Evolutionary conservation across 2,113 vertebrate genomes (phyloP).

Genomic region (Solea solea): DNA sequence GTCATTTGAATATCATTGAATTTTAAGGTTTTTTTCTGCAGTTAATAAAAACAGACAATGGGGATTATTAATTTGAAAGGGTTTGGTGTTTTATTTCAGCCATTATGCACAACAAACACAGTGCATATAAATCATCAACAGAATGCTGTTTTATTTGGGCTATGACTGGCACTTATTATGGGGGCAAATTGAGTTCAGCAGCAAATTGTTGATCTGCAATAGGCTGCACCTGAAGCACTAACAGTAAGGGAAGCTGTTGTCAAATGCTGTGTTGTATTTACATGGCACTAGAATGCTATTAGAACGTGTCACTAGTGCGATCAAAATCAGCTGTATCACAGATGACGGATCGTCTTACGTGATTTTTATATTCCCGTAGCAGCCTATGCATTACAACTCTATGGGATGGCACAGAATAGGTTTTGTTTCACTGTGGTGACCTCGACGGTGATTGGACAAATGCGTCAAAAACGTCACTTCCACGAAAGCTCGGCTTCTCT

Average conservation of each 20-base stretch:
- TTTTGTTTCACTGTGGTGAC: too few relatives aligned
- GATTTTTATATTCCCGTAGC: too few relatives aligned
- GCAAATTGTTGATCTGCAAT: constrained; percentile 50
- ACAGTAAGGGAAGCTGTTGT: background rate
- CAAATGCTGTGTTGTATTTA: too few relatives aligned
- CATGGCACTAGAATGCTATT: background rate
- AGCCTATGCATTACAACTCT: background rate
- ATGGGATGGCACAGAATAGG: too few relatives aligned
- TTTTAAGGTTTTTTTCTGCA: background rate
- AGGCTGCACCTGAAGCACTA: constrained; percentile 23
- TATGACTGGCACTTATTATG: constrained; percentile 49
- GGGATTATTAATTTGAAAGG: constrained; percentile 6
- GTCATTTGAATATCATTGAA: constrained; percentile 4
- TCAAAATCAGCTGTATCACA: too few relatives aligned
- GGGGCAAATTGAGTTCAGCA: constrained; percentile 54
- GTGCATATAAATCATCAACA: constrained; percentile 38
- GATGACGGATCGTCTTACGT: too few relatives aligned
- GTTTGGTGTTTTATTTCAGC: constrained; percentile 17
- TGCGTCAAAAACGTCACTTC: too few relatives aligned
- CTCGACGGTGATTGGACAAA: too few relatives aligned
- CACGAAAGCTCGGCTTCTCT: too few relatives aligned
- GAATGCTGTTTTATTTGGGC: constrained; percentile 42
- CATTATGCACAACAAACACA: constrained; percentile 16
- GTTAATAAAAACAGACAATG: constrained; percentile 10
- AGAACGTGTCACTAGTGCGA: background rate